phyloP scores from a whole-genome alignment of 2,113 vertebrate species.

The Empidonax alnorum region DNA sequence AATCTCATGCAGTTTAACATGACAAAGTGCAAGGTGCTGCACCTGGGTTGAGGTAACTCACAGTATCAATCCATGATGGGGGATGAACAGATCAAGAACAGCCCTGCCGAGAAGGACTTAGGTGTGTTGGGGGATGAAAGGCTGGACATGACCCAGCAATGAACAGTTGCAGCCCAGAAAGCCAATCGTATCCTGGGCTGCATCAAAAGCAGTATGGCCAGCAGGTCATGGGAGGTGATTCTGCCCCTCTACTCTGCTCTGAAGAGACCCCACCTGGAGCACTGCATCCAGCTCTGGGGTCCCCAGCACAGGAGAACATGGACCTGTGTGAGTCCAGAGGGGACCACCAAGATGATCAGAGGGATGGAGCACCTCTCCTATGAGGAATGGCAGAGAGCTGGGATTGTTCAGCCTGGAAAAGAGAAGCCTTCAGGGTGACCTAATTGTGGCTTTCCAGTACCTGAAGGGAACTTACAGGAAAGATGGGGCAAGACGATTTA shows the following conservation, averaged over 20 bases:
- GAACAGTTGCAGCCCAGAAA: not conserved
- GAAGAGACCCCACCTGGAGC: rapidly evolving
- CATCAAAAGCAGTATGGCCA: rapidly evolving
- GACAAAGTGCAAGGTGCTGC: not conserved
- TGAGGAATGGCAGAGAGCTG: not conserved
- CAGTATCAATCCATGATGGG: not conserved
- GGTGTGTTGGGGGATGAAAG: rapidly evolving
- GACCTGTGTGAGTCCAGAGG: rapidly evolving
- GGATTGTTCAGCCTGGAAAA: not conserved
- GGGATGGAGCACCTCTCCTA: not conserved
- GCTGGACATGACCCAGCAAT: not conserved
- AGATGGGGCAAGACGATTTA: not conserved
- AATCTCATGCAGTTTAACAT: not conserved
- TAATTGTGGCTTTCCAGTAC: not conserved
- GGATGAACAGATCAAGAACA: rapidly evolving
- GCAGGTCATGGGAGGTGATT: not conserved
- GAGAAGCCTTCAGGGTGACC: not conserved
- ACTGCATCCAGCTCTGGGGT: not conserved
- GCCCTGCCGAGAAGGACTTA: rapidly evolving
- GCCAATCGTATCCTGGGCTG: rapidly evolving
- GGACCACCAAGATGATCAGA: not conserved
- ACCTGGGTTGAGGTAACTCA: not conserved
- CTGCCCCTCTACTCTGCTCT: not conserved
- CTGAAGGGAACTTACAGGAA: not conserved
- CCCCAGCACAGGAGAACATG: not conserved